phyloP scores from a whole-genome alignment of 2,888 invertebrate genomes.

The Netelia virgata region DNA sequence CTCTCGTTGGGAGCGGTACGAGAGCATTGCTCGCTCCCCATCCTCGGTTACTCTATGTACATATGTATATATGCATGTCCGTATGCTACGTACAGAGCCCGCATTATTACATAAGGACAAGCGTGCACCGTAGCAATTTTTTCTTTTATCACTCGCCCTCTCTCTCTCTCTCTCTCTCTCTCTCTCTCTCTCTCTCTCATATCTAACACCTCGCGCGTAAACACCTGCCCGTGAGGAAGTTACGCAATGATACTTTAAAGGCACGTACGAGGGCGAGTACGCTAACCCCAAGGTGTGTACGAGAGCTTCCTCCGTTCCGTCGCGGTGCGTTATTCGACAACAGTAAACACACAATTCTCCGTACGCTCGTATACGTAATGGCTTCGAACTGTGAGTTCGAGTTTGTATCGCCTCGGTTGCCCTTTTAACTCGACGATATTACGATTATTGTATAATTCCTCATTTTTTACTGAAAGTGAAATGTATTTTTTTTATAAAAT shows the following conservation, averaged over 20 bases:
- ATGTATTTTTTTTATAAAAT: no score
- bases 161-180: slow-evolving; percentile 18
- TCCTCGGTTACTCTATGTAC: slow-evolving; percentile 18
- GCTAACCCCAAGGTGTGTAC: slow-evolving; percentile 56
- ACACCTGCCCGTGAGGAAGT: slow-evolving; percentile 67
- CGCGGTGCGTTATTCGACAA: slow-evolving; percentile 45
- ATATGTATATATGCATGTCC: background rate
- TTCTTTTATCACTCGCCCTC: slow-evolving; percentile 5
- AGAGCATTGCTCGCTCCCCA: slow-evolving; percentile 10
- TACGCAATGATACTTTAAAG: slow-evolving; percentile 64
- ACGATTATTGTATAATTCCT: no score
- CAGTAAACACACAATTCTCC: slow-evolving; percentile 46
- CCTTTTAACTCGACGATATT: no score
- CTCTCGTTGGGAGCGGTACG: slow-evolving; percentile 39
- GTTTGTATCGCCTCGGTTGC: no score
- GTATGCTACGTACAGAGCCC: slow-evolving; percentile 36
- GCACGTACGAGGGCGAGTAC: slow-evolving; percentile 57
- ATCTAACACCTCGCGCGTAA: slow-evolving; percentile 35
- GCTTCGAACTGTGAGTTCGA: no score
- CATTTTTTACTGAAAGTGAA: no score
- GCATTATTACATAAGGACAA: slow-evolving; percentile 63
- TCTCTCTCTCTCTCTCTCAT: background rate
- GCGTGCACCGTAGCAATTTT: slow-evolving; percentile 61
- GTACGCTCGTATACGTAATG: background rate
- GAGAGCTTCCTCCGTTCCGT: slow-evolving; percentile 51